Base-by-base conservation (phyloP, 2,888 invertebrate species). In the Ophion ventricosus region DNA sequence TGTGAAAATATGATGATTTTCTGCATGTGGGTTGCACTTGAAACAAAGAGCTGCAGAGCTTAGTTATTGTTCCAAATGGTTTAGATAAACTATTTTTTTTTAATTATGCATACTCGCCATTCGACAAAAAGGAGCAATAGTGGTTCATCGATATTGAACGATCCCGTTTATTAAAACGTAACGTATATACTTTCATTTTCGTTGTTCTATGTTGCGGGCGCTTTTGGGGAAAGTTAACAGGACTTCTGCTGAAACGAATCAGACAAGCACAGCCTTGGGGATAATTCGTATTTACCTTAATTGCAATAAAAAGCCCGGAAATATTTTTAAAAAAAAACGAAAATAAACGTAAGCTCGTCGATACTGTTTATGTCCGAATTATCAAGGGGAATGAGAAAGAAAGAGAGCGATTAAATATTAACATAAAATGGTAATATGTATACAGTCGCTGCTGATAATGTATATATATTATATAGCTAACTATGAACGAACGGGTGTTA, bases 251-350 rank as follows among this genome's bases (percentile, higher is more conserved):
- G 87, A 90, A 87, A 84, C 89, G 89, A 87, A 91, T 92, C 92
- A 92, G 91, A 92, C 91, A 89, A 91, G 90, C 92, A 91, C 92
- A 92, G 92, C 91, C 91, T 90, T 90, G 86, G 85, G 61, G 23
- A 54, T 29, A 87, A 88, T 88, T 84, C 87, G 77, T 81, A 87
- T 85, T 85, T 75, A 85, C 87, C 69, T 85, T 76, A 73, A 73
- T 20, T 70, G 74, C 77, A 70, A 73, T 76, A 76, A 82, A 78
- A 64, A 78, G 40, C 29, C 49, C 49, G 72, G 72, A 49, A 87
- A 86, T 86, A 69, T 29, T 11, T n/a, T 7, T 3, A 54, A 73
- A 85, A 83, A 64, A 72, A 61, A 83, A 73, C 49, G 74, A 73
- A 70, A n/a, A 56, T 56, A 66, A 77, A n/a, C n/a, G n/a, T 29